Base-by-base conservation (phyloP, 2,888 invertebrate genomes). In the Colletes collaris region DNA sequence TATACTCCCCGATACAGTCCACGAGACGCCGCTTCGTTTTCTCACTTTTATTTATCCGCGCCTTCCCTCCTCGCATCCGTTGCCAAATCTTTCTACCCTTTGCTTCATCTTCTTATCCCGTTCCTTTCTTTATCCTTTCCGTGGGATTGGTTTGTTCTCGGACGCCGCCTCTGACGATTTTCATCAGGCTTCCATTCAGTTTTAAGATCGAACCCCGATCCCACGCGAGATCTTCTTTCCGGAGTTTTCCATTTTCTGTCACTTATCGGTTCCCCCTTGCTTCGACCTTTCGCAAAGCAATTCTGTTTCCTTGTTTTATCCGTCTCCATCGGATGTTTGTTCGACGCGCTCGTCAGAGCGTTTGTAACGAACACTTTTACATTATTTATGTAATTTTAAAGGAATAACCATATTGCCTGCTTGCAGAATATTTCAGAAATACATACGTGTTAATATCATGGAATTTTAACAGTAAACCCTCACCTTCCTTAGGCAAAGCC, bases 41-140 rank as follows among this genome's bases (percentile, higher is more conserved):
- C 50, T 35, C 67, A 16, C 63, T 40, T 70, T 73, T 85, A 85
- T 85, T 85, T 85, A 85, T 85, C 72, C 64, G 65, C 77, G 63
- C 27, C 66, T 70, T 67, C 53, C 49, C 70, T 65, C 53, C 49
- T 16, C 68, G 60, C 67, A 49, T 58, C 55, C 27, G 56, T 46
- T 59, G 63, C 72, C 81, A 75, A 81, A 81, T 66, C 66, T 58
- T 59, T 64, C 76, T 49, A 55, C 40, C 55, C 56, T 65, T 46
- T 35, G 37, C 67, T 37, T 60, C 70, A 5, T 64, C 59, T 60
- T 35, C 69, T 74, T 64, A 55, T 56, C 66, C 62, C 10, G 4
- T n/a, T 8, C 58, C 2, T 53, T 10, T 56, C 56, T 60, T 19
- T 27, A 53, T 53, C 19, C 46, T 62, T 16, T 56, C 2, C 27